Conservation (phyloP, 2,888 invertebrate genomes). For the Philereme transversata region DNA sequence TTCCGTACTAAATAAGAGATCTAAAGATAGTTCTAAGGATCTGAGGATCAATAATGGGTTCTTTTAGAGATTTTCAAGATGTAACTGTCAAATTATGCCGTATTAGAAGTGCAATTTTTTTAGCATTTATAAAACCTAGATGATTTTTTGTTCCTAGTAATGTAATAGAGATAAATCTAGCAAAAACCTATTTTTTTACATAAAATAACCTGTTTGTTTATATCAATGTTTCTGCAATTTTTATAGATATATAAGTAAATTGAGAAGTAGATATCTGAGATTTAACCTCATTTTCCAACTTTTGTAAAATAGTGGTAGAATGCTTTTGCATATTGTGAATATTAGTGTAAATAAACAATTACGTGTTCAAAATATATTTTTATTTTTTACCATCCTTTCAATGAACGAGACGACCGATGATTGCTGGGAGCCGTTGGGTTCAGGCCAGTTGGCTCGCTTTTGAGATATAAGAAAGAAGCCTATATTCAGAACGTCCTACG, state of each 20-base stretch:
- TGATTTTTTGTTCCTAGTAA: constrained; percentile 22
- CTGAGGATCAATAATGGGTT: too few species aligned
- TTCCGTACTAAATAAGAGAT: too few species aligned
- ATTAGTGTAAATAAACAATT: constrained; percentile 80
- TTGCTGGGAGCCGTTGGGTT: too few species aligned
- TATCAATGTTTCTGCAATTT: neutral
- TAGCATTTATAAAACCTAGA: constrained; percentile 9
- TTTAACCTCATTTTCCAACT: constrained; percentile 23
- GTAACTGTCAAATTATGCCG: too few species aligned
- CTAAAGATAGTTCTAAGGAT: too few species aligned
- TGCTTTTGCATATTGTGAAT: constrained; percentile 61
- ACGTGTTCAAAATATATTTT: constrained; percentile 66
- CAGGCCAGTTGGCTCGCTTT: too few species aligned
- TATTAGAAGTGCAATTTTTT: neutral
- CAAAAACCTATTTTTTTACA: neutral
- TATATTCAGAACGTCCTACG: too few species aligned
- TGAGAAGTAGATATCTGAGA: neutral
- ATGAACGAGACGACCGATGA: neutral
- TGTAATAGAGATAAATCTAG: constrained; percentile 3
- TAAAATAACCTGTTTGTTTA: neutral
- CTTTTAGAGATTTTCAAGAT: too few species aligned
- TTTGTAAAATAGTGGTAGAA: constrained; percentile 47
- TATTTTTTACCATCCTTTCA: neutral
- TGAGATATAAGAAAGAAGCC: too few species aligned
- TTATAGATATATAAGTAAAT: neutral